Evolutionary conservation across 1,140 invertebrate species (phyloP), one percentile per base, ranked within the genome.

Genomic region (Drepana arcuata): DNA sequence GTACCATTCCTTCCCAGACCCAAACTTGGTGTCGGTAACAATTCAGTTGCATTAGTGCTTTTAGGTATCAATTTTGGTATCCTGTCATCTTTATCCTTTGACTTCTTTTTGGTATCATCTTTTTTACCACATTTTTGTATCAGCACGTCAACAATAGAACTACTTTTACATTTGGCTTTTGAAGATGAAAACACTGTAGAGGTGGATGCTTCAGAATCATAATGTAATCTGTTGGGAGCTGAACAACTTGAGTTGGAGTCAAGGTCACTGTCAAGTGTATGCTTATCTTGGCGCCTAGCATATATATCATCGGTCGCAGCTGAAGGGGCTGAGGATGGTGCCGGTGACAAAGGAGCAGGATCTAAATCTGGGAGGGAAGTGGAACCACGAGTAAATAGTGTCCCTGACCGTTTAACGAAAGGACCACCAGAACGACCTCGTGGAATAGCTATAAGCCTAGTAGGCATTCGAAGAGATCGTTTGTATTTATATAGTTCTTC

Each of bases 401-500:
- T 46, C 12, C 50, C 54, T 6, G 60, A 48, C n/a, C 58, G 57
- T 47, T 65, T 62, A 14, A 47, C 48, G 39, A 78, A 82, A 10
- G 78, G 72, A 3, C 73, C 74, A 18, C 69, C 78, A 13, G 78
- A 79, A 14, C 73, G 55, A 9, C 78, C 78, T 43, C 73, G 58
- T 13, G 92, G 89, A 4, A 94, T 90, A 3, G 89, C 91, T 37
- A 94, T 94, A 21, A 94, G 73, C 42, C 88, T 87, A 7, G 89
- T 77, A 1, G 93, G 92, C 86, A 94, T 93, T 34, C 93, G 85
- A 1, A 94, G 70, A 0, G 92, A 92, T 46, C 90, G 86, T 68
- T 95, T 94, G 51, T 91, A 95, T 43, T 87, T 88, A 51, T 92
- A 93, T 13, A 93, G 84, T 55, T 93, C 92, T 53, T 91, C 90